Base-by-base conservation (phyloP, 2,888 invertebrate genomes). In the Phaedon cochleariae region DNA sequence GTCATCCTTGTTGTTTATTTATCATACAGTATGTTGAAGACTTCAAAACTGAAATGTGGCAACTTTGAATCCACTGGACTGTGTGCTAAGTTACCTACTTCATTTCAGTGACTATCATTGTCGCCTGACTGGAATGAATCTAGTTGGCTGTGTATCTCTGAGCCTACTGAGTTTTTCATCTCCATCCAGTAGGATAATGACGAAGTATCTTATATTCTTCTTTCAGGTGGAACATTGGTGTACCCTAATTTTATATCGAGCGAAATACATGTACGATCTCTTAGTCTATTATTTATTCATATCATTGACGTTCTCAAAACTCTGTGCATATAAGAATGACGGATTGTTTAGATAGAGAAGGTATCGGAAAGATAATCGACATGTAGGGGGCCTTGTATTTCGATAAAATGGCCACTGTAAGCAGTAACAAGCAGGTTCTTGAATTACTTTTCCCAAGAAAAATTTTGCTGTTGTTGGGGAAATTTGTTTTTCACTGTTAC, bases 61-160 rank as follows among this genome's bases (percentile, higher is more conserved):
- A 59, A 41, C 59, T 53, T 22, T 26, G 55, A 51, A 12, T 53
- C 65, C 65, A 62, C 59, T 66, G 65, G 65, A 62, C 65, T 62
- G 45, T 59, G 65, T 66, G 65, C 65, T 66, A 59, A 41, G 3
- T 41, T n/a, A n/a, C n/a, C n/a, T n/a, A n/a, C 41, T 41, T 15
- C 15, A 41, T 41, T 41, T 15, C 41, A 41, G 41, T 41, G 7
- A 41, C 12, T 41, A 15, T 41, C 41, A 41, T 41, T n/a, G 41
- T 41, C n/a, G 7, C 3, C 41, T 15, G 41, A 10, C n/a, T 41
- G n/a, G 12, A 41, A n/a, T 6, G 6, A 15, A 10, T 9, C n/a
- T n/a, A 26, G 7, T 26, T 26, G 26, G 26, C 26, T 26, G 26
- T 7, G 7, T 26, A 26, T 26, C 7, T 3, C 7, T 3, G 3